Conservation (phyloP, 92 coral and sea anemone species). For the Heteractis magnifica region DNA sequence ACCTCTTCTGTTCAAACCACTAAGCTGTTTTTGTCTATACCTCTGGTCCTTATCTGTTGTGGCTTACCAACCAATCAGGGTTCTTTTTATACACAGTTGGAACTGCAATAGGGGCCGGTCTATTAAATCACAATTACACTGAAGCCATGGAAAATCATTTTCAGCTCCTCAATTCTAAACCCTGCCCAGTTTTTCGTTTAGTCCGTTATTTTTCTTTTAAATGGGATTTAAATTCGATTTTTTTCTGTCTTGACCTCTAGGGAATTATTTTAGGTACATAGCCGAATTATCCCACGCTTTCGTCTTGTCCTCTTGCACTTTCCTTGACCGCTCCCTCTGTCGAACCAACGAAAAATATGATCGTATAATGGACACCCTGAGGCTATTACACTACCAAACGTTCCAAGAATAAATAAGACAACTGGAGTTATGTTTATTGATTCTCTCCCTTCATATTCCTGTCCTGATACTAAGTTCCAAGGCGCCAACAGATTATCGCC, state of each 20-base stretch:
- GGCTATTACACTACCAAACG: not conserved
- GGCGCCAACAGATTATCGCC: slow-evolving; percentile 4
- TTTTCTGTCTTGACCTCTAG: not conserved
- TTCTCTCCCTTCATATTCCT: not conserved
- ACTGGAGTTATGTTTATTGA: not conserved
- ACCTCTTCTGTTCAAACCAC: not conserved
- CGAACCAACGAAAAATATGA: not conserved
- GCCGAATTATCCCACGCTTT: not conserved
- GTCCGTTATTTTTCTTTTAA: too few relatives aligned
- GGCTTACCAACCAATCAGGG: not conserved
- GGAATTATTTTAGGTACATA: not conserved
- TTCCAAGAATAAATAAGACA: not conserved
- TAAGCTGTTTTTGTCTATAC: not conserved
- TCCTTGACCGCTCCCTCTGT: not conserved
- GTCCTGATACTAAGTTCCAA: not conserved
- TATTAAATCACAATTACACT: not conserved
- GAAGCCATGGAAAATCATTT: not conserved
- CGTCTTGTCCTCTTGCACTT: not conserved
- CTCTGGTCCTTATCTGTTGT: not conserved
- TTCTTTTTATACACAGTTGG: not conserved
- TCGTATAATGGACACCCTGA: not conserved
- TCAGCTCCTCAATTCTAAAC: not conserved
- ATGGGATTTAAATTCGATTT: not conserved
- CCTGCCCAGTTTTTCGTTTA: too few relatives aligned
- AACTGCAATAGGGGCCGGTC: not conserved